Evolutionary conservation across 2,797 vertebrate species (phyloP), one percentile per base, ranked within the genome.

Genomic region (Ciconia nigra): DNA sequence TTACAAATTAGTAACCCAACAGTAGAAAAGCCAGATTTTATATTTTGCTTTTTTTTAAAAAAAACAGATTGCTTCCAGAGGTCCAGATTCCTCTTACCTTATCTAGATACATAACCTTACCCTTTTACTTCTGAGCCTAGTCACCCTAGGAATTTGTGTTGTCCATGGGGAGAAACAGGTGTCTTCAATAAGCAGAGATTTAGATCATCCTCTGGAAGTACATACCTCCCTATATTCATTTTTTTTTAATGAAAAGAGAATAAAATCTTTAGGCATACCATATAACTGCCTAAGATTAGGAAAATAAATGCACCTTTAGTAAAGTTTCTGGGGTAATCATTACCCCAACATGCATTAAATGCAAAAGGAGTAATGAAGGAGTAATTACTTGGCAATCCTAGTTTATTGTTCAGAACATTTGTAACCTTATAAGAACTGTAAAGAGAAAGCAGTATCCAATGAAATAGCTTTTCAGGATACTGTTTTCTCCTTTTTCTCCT

Each of bases 361-460:
- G 15, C 52, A 72, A 71, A 94, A 94, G 44, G 37, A 39, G 35
- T 67, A 55, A 0, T 35, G 31, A 86, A 86, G 10, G 13, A 86
- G 28, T 84, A 92, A 93, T 55, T 94, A 78, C 76, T 93, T 95
- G 47, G 37, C 55, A 82, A 59, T 71, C 19, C 28, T 37, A 93
- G 65, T 87, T 86, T 83, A 87, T 80, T 97, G 73, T n/a, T 86
- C 83, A 49, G 49, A 95, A 94, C 41, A 69, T 94, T 95, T 73
- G 65, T 59, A 74, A 8, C 24, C 49, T 59, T 35, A 0, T 58
- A 74, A 86, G 58, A 96, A 79, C 47, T 41, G 21, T 42, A 89
- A 61, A 66, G 39, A 66, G 24, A 89, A 87, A 63, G 9, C 9
- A 35, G 15, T 65, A 61, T 15, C 26, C 55, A 90, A 57, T 87